Evolutionary conservation across 2,113 vertebrate species (phyloP), one percentile per base, ranked within the genome.

Genomic region (Morone chrysops): DNA sequence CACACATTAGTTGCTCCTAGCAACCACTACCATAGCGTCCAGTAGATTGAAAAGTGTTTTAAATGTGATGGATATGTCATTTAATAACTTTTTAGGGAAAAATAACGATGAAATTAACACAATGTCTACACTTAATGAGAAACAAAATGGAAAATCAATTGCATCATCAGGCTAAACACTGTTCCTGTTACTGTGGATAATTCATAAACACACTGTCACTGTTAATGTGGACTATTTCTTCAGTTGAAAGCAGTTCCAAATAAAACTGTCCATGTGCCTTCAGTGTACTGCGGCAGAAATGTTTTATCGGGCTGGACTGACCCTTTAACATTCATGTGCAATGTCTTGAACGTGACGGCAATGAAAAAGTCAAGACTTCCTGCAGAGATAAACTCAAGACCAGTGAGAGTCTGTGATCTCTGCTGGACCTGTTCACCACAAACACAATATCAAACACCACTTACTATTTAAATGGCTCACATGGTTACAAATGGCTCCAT

Each of bases 401-500:
- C 8, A 41, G 13, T 43, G 22, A n/a, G n/a, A 81, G 61, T 38
- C 9, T 70, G 25, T n/a, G 14, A 68, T 65, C 31, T 40, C 22
- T 47, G 48, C 38, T 22, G 36, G 14, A 5, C 43, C 62, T 53
- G 11, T 36, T 83, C 47, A 56, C 9, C 77, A 40, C 9, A 6
- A 38, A 57, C 0, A 0, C 61, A 53, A 61, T 54, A 60, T 72
- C 7, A 75, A 45, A 68, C 36, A 50, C 22, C 0, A 40, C 53
- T 67, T 31, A 50, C 59, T 5, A 9, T 75, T 57, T 71, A 40
- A 62, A 79, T 50, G 22, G 8, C 53, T 67, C 47, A 54, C 20
- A 67, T 56, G 60, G 79, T 66, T 76, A 66, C 47, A 78, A 61
- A 67, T 50, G n/a, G 61, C 78, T 66, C 31, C n/a, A 7, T 20